Evolutionary conservation across 2,888 invertebrate species (phyloP).

Genomic region (Zygaena filipendulae): DNA sequence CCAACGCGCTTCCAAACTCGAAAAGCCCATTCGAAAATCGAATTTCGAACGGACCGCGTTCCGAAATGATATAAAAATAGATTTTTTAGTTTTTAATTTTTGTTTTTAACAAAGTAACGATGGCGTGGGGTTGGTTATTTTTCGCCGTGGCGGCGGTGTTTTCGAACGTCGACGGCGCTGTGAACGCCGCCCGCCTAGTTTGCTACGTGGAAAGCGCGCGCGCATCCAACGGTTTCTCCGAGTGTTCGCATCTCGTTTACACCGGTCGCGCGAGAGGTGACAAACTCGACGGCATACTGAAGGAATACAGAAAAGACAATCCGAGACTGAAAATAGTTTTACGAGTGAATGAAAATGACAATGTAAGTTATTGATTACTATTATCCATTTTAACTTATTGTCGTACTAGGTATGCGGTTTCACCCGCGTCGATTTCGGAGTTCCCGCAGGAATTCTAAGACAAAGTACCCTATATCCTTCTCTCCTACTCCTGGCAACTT

Average conservation of each 20-base stretch:
- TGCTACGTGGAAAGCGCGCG: conserved; percentile 51
- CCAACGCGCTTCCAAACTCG: conserved; percentile 39
- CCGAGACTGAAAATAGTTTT: conserved; percentile 65
- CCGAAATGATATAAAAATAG: conserved; percentile 42
- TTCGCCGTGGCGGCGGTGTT: conserved; percentile 36
- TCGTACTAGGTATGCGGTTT: too few relatives aligned
- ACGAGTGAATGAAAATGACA: conserved; percentile 64
- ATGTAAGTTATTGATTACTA: conserved; percentile 45
- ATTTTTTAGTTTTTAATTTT: conserved; percentile 21
- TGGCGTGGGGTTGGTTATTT: conserved; percentile 50
- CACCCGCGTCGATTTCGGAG: too few relatives aligned
- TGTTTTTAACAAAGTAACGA: conserved; percentile 13
- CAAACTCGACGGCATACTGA: conserved; percentile 46
- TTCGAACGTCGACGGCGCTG: conserved; percentile 34
- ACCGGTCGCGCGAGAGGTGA: conserved; percentile 51
- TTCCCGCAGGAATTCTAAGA: conserved; percentile 8
- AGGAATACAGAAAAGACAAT: conserved; percentile 56
- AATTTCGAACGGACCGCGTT: conserved; percentile 25
- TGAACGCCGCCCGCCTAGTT: conserved; percentile 55
- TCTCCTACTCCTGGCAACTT: too few relatives aligned
- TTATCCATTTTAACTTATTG: not conserved
- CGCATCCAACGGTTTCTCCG: conserved; percentile 35
- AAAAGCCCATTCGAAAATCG: conserved; percentile 25
- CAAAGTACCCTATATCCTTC: too few relatives aligned
- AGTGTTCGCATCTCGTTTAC: conserved; percentile 65